A percentile compares a stretch with the other conserved stretches of the same genome.
These are phyloP conservation scores for Priocnemis perturbator DNA, from an alignment of 2,888 invertebrate genomes.

Conservation along the genomic window DNA sequence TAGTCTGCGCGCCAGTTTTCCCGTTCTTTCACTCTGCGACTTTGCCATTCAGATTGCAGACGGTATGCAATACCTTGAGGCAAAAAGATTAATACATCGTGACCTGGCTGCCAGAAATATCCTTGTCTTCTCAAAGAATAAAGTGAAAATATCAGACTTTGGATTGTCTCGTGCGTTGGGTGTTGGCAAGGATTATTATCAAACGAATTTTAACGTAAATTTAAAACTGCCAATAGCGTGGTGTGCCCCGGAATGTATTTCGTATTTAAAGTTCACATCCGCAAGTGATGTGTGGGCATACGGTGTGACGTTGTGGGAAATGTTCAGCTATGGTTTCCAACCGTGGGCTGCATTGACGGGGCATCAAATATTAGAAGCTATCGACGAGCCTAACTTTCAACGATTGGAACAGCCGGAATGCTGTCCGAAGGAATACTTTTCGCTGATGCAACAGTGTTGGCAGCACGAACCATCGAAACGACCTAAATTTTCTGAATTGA, in stretches of 20 bases:
- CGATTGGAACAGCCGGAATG: constrained; percentile 95
- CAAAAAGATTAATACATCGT: constrained; percentile 96
- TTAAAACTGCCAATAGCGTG: constrained; percentile 98
- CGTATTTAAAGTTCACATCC: constrained; percentile 95
- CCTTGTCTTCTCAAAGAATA: constrained; percentile 95
- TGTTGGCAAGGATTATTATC: constrained; percentile 98
- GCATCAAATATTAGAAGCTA: constrained; percentile 95
- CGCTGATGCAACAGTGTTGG: constrained; percentile 97
- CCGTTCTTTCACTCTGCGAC: constrained; percentile 93
- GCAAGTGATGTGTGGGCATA: constrained; percentile 99
- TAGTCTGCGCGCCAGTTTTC: constrained; percentile 91
- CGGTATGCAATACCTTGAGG: constrained; percentile 98
- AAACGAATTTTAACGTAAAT: constrained; percentile 98
- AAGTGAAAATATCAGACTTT: constrained; percentile 99
- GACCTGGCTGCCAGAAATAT: constrained; percentile 99
- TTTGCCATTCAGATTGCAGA: constrained; percentile 97
- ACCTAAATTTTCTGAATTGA: constrained; percentile 93
- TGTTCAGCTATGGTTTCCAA: constrained; percentile 99
- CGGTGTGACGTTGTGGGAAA: constrained; percentile 99
- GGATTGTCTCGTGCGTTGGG: constrained; percentile 96
- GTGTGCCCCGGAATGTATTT: constrained; percentile 99
- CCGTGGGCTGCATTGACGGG: constrained; percentile 98
- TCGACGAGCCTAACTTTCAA: constrained; percentile 93
- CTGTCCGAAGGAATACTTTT: constrained; percentile 94
- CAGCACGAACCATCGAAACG: constrained; percentile 91